Evolutionary conservation across 2,797 vertebrate genomes (phyloP).

Genomic region (Delichon dasypus): DNA sequence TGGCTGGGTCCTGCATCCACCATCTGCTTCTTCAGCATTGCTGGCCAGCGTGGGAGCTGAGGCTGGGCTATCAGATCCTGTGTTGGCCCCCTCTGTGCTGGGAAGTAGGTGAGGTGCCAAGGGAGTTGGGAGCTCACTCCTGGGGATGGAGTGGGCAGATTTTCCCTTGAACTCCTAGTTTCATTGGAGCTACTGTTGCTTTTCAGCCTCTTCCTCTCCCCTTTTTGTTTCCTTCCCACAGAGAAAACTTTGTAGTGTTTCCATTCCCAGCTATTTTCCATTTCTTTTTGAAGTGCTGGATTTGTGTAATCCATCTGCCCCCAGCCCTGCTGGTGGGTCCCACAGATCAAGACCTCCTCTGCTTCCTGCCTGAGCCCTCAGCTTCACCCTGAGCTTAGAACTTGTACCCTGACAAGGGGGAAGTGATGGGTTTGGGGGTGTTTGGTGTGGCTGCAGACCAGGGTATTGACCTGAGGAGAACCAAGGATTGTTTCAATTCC

Average conservation of each 20-base stretch:
- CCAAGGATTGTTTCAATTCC: constrained; percentile 20
- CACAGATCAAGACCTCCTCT: not conserved
- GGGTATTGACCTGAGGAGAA: not conserved
- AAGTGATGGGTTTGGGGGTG: not conserved
- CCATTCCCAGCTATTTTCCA: not conserved
- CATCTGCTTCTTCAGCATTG: rapidly evolving
- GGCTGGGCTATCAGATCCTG: not conserved
- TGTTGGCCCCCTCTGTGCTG: rapidly evolving
- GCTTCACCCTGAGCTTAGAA: not conserved
- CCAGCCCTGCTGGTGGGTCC: not conserved
- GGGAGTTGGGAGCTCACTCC: not conserved
- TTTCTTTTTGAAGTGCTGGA: not conserved
- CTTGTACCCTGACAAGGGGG: not conserved
- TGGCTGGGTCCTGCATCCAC: not conserved
- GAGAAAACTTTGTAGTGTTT: not conserved
- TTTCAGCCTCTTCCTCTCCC: not conserved
- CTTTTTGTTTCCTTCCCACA: not conserved
- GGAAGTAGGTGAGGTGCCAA: not conserved
- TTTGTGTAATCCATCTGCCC: not conserved
- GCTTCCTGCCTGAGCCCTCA: rapidly evolving
- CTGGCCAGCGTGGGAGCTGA: rapidly evolving
- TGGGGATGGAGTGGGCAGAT: not conserved
- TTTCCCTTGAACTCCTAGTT: not conserved
- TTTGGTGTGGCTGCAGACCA: not conserved
- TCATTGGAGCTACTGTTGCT: not conserved